Conservation (phyloP, 2,888 invertebrate genomes). For the Agonopterix subpropinquella region DNA sequence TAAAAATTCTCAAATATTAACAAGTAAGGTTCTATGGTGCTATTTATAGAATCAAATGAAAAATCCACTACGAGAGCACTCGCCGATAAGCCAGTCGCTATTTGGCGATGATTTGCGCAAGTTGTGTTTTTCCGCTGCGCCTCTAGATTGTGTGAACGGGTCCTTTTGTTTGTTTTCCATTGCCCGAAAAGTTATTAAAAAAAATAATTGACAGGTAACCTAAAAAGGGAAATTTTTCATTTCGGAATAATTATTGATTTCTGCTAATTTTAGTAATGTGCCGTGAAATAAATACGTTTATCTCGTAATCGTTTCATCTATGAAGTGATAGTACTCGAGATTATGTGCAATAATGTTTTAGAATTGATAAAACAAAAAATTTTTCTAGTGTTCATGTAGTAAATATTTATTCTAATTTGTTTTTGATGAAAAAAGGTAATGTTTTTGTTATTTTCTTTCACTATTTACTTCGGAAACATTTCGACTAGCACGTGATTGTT, state of each 20-base stretch:
- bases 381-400: conserved; percentile 13
- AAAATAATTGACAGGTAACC: conserved; percentile 57
- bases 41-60: too few relatives aligned
- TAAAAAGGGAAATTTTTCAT: conserved; percentile 19
- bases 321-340: conserved; percentile 25
- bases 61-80: background rate
- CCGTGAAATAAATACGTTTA: conserved; percentile 13
- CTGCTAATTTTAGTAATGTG: conserved; percentile 16
- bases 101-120: conserved; percentile 29
- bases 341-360: conserved; percentile 30
- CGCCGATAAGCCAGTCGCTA: conserved; percentile 26
- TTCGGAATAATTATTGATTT: conserved; percentile 28
- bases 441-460: conserved; percentile 15
- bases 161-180: background rate
- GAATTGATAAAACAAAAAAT: conserved; percentile 17
- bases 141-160: too few relatives aligned
- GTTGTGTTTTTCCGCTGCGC: conserved; percentile 21
- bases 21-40: too few relatives aligned
- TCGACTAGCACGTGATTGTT: background rate
- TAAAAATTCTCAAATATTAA: too few relatives aligned
- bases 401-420: conserved; percentile 13
- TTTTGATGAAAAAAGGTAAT: conserved; percentile 19
- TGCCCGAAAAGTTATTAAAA: conserved; percentile 16
- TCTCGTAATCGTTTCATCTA: conserved; percentile 12
- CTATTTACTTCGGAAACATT: background rate